Evolutionary conservation across 2,113 vertebrate genomes (phyloP).

Genomic region (Reinhardtius hippoglossoides): DNA sequence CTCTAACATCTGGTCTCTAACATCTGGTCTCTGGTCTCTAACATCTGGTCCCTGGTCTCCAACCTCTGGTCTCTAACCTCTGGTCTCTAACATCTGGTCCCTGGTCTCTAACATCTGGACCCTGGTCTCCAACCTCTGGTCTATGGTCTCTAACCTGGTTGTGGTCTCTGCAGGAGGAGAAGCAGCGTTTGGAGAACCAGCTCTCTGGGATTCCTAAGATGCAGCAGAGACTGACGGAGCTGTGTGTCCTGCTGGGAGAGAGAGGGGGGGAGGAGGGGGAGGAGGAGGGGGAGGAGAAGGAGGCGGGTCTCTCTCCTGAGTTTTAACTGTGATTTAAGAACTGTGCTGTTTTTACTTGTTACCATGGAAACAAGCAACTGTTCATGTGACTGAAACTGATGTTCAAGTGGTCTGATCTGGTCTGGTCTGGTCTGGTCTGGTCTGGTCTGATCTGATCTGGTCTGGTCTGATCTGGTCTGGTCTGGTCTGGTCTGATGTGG

Average conservation of each 20-base stretch:
- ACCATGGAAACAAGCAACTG: conserved; percentile 5
- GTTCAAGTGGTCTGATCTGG: background rate
- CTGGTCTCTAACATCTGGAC: too few relatives aligned
- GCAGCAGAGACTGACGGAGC: conserved; percentile 94
- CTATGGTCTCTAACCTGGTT: background rate
- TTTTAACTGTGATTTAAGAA: conserved; percentile 1
- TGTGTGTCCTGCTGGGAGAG: conserved; percentile 93
- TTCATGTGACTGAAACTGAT: conserved; percentile 13
- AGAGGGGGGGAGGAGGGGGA: background rate
- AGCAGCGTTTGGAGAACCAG: conserved; percentile 93
- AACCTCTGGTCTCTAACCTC: too few relatives aligned
- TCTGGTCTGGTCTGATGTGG: background rate
- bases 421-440: background rate
- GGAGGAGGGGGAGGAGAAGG: background rate
- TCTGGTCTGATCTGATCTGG: background rate
- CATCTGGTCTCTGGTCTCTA: background rate
- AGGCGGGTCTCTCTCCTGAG: conserved; percentile 1
- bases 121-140: too few relatives aligned
- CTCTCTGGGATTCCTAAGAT: conserved; percentile 96
- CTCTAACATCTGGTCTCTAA: too few relatives aligned
- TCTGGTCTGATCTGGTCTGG: background rate
- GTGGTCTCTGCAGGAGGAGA: conserved; percentile 85
- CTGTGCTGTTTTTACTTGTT: conserved; percentile 14
- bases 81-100: too few relatives aligned
- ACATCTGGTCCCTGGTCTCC: background rate